Base-by-base conservation (phyloP, 1,140 invertebrate genomes). In the Euwallacea similis region DNA sequence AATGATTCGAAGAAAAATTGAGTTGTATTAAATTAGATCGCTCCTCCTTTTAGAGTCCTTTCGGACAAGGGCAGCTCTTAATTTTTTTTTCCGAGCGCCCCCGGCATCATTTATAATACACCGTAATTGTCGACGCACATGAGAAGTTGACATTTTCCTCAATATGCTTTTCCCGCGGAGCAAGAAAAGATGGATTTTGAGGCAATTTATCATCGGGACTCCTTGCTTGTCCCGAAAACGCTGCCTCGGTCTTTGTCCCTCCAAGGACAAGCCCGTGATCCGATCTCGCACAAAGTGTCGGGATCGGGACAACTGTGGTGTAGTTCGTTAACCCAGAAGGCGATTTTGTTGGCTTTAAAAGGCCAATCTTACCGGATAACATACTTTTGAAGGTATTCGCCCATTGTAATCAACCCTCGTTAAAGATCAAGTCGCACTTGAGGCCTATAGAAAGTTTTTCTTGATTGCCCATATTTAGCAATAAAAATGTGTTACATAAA, bases 71-170 rank as follows among this genome's bases (percentile, higher is more conserved):
- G 54, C 65, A 15, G 54, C 65, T 66, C 65, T 69, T 69, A 69
- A 69, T 69, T 69, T 69, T 66, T 69, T 61, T 55, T 44, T 50
- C 66, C 7, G 16, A 10, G 8, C 42, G 42, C 43, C 44, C 41
- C n/a, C 59, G 46, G 13, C 59, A 69, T 69, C 68, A 69, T 69
- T 69, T 69, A 69, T 69, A 69, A 69, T 69, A 63, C 59, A 63
- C 42, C 59, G 59, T 69, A 69, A 69, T 69, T 69, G 60, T 64
- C 60, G 68, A 69, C 68, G 68, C 68, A 69, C 68, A 69, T 64
- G 68, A 69, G 59, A 69, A 69, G 68, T 69, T 69, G 68, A 69
- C 68, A 55, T 63, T 69, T 69, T 69, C 68, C 60, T 69, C 68
- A 69, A 69, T 69, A 69, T 69, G 68, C 68, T 69, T 46, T 54